phyloP scores from a whole-genome alignment of 2,797 vertebrate species.

The Cuculus canorus region DNA sequence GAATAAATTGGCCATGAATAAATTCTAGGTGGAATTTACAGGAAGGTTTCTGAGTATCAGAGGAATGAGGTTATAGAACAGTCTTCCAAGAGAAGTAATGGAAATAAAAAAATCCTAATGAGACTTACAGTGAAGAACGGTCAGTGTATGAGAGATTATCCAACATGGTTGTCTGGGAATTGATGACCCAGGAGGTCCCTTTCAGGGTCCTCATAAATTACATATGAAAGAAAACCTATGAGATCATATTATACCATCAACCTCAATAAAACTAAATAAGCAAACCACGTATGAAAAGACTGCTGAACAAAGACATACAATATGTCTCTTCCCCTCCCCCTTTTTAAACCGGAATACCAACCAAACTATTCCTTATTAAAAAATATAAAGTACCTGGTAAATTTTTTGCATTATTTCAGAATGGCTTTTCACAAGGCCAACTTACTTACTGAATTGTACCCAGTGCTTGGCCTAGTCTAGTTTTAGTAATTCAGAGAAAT shows the following conservation, averaged over 20 bases:
- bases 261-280: conserved; percentile 49
- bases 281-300: neutral
- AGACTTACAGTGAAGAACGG: conserved; percentile 29
- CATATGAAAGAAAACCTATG: conserved; percentile 37
- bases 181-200: conserved; percentile 50
- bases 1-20: conserved; percentile 37
- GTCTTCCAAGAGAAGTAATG: conserved; percentile 55
- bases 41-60: conserved; percentile 59
- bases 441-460: neutral
- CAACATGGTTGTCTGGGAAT: conserved; percentile 48
- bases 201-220: conserved; percentile 62
- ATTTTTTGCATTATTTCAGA: neutral
- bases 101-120: conserved; percentile 52
- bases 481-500: neutral
- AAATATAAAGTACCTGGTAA: neutral
- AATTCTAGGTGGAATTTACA: conserved; percentile 65
- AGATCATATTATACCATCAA: conserved; percentile 44
- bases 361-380: neutral
- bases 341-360: neutral
- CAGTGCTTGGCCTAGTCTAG: neutral
- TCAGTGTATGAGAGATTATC: conserved; percentile 42
- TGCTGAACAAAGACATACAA: neutral
- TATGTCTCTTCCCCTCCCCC: neutral
- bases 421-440: neutral
- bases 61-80: conserved; percentile 54